These are phyloP conservation scores for Ploceus nigricollis DNA, from an alignment of 2,113 vertebrate genomes.

Conservation along the genomic window DNA sequence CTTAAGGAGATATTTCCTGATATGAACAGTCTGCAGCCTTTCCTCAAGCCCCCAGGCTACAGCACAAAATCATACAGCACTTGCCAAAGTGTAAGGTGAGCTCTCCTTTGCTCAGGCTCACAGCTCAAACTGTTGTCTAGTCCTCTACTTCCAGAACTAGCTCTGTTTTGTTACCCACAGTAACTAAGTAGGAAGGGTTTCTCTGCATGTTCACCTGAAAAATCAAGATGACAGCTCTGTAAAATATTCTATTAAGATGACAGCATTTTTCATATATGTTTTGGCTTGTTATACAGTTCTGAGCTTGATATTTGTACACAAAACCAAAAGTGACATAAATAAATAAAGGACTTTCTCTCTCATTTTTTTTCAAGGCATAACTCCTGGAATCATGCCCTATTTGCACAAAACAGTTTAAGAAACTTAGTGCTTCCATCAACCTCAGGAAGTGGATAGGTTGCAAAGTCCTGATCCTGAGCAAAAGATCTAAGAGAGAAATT, in stretches of 20 bases:
- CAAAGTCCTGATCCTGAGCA: not conserved
- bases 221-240: not conserved
- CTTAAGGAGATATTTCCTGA: not conserved
- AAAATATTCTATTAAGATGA: conserved; percentile 29
- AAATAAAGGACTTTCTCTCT: not conserved
- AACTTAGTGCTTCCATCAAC: not conserved
- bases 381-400: not conserved
- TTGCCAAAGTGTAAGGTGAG: not conserved
- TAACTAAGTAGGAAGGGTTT: not conserved
- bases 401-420: not conserved
- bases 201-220: conserved; percentile 5
- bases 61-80: not conserved
- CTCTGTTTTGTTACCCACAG: not conserved
- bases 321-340: conserved; percentile 18
- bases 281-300: conserved; percentile 25
- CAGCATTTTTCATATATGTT: conserved; percentile 27
- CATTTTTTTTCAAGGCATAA: not conserved
- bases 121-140: not conserved
- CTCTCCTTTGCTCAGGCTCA: not conserved
- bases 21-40: not conserved
- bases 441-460: not conserved
- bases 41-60: not conserved
- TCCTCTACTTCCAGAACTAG: not conserved
- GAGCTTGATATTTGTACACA: conserved; percentile 20
- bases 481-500: not conserved